Percentiles rank a stretch among this genome's conserved stretches.
Conservation (phyloP, 2,797 vertebrate genomes). For the Streptopelia turtur region DNA sequence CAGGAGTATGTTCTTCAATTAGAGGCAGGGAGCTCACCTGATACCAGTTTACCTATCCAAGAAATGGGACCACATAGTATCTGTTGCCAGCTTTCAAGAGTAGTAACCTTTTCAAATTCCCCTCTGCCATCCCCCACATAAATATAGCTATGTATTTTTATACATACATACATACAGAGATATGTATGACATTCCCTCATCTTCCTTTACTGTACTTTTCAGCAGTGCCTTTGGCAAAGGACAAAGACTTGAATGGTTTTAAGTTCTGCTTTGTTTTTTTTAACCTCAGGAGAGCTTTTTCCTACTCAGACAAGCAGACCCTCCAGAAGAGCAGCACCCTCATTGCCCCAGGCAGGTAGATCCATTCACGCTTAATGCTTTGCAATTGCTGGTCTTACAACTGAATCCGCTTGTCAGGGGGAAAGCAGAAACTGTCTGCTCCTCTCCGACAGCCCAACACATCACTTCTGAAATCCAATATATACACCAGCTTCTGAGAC, state of each 20-base stretch:
- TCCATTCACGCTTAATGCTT: background rate
- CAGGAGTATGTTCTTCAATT: background rate
- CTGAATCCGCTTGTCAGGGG: background rate
- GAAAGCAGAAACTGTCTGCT: background rate
- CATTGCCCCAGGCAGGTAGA: conserved; percentile 17
- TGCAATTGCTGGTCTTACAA: background rate
- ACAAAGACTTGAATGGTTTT: background rate
- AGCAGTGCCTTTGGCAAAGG: background rate
- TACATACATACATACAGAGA: background rate
- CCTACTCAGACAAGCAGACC: background rate
- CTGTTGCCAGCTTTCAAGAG: background rate
- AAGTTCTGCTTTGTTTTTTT: background rate
- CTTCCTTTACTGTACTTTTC: background rate
- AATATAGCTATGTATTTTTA: background rate
- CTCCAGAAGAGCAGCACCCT: background rate
- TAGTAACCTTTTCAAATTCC: background rate
- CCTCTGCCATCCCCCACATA: background rate
- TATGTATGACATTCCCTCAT: background rate
- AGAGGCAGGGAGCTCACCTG: background rate
- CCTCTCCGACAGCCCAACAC: background rate
- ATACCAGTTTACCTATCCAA: background rate
- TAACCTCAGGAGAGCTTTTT: background rate
- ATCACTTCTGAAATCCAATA: conserved; percentile 47
- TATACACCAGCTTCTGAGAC: background rate
- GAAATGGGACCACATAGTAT: background rate